These are phyloP conservation scores for Oreortyx pictus DNA, from an alignment of 2,797 vertebrate species.

Conservation along the genomic window DNA sequence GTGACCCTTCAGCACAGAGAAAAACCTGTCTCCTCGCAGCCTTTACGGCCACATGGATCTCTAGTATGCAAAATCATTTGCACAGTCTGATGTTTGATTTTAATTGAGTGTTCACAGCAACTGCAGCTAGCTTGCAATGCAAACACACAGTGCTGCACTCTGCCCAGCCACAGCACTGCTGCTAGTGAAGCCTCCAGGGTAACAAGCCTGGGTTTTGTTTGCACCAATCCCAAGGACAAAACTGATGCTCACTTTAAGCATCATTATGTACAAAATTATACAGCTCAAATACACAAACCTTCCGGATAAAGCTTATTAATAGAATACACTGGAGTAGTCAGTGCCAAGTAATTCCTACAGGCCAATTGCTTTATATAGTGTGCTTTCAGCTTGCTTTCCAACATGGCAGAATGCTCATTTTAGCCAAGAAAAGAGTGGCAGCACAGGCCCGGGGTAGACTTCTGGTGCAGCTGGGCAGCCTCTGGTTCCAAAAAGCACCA, in stretches of 20 bases:
- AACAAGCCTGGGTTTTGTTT: background rate
- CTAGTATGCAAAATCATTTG: rapidly evolving
- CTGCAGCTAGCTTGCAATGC: background rate
- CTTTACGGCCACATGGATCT: background rate
- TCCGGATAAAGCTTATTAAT: background rate
- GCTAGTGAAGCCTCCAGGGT: background rate
- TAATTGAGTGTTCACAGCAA: rapidly evolving
- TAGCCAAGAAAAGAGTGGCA: background rate
- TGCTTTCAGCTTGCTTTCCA: background rate
- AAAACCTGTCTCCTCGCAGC: background rate
- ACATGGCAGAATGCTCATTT: background rate
- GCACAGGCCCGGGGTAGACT: background rate
- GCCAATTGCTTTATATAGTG: background rate
- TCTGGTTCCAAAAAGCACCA: background rate
- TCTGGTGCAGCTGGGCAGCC: background rate
- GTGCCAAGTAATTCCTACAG: background rate
- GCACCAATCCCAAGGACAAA: background rate
- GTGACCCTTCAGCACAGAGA: background rate
- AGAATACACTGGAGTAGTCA: background rate
- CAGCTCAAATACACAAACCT: background rate
- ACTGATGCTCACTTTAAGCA: background rate
- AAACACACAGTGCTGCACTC: background rate
- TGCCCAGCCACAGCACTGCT: background rate
- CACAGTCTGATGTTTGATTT: rapidly evolving
- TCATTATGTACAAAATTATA: background rate